Evolutionary conservation across 2,113 vertebrate genomes (phyloP).

Genomic region (Alces alces): DNA sequence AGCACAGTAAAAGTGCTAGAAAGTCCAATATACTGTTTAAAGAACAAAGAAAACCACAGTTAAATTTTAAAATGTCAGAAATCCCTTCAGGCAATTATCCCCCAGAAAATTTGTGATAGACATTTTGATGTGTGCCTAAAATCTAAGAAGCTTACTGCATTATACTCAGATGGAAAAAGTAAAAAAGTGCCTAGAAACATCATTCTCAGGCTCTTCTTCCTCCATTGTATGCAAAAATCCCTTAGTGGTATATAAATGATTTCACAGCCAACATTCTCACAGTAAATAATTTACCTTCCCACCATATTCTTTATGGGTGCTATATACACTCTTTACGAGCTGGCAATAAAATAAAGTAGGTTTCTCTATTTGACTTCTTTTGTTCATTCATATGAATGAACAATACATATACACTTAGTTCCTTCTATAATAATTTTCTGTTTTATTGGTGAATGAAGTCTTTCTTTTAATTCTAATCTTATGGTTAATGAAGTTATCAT

Average conservation of each 20-base stretch:
- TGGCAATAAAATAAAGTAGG: conserved; percentile 46
- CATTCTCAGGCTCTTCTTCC: neutral
- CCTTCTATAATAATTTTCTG: neutral
- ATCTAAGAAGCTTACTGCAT: neutral
- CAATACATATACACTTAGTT: neutral
- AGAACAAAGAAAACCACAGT: neutral
- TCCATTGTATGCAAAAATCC: conserved; percentile 19
- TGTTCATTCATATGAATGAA: conserved; percentile 37
- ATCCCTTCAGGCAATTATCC: neutral
- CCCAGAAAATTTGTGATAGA: neutral
- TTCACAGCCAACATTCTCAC: conserved; percentile 35
- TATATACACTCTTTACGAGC: conserved; percentile 56
- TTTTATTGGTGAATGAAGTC: neutral
- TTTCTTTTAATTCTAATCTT: neutral
- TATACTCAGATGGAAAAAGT: neutral
- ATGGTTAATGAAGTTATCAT: conserved; percentile 5
- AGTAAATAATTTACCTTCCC: conserved; percentile 58
- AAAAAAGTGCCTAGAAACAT: neutral
- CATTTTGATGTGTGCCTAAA: conserved; percentile 21
- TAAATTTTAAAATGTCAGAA: conserved; percentile 27
- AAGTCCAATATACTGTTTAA: neutral
- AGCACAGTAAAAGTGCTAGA: neutral
- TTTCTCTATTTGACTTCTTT: conserved; percentile 56
- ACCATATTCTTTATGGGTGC: conserved; percentile 51
- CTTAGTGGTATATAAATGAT: conserved; percentile 44